A percentile compares a stretch with the other conserved stretches of the same genome.
Evolutionary conservation across 2,888 invertebrate genomes (phyloP).

Genomic region (Hoplodrina ambigua): DNA sequence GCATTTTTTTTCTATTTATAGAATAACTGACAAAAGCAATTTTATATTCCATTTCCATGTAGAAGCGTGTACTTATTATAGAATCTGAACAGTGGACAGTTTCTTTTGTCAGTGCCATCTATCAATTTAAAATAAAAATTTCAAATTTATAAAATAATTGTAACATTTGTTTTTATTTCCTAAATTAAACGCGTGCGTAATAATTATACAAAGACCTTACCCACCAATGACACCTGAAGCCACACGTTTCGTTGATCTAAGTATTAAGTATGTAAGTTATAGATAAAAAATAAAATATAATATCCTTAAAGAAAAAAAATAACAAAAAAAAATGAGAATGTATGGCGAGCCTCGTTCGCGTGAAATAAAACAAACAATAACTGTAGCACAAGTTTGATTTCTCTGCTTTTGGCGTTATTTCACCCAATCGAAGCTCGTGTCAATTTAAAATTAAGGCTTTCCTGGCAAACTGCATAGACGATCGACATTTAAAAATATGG

Average conservation of each 20-base stretch:
- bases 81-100: slow-evolving; percentile 64
- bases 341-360: slow-evolving; percentile 82
- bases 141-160: slow-evolving; percentile 66
- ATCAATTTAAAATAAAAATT: slow-evolving; percentile 64
- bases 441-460: slow-evolving; percentile 85
- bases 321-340: slow-evolving; percentile 76
- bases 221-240: slow-evolving; percentile 89
- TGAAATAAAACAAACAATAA: slow-evolving; percentile 74
- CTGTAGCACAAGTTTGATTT: slow-evolving; percentile 73
- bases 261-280: slow-evolving; percentile 89
- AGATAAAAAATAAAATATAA: slow-evolving; percentile 84
- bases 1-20: slow-evolving; percentile 67
- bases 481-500: slow-evolving; percentile 67
- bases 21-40: slow-evolving; percentile 72
- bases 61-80: slow-evolving; percentile 67
- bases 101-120: slow-evolving; percentile 79
- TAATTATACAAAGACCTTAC: slow-evolving; percentile 85
- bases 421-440: slow-evolving; percentile 82
- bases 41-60: slow-evolving; percentile 64
- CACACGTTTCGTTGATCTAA: slow-evolving; percentile 88
- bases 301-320: slow-evolving; percentile 79
- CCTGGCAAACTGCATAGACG: slow-evolving; percentile 81
- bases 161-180: slow-evolving; percentile 62
- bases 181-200: slow-evolving; percentile 77
- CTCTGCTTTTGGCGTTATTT: slow-evolving; percentile 75